A percentile compares a stretch with the other conserved stretches of the same genome.
phyloP scores from a whole-genome alignment of 2,113 vertebrate genomes.

The Corapipo altera region DNA sequence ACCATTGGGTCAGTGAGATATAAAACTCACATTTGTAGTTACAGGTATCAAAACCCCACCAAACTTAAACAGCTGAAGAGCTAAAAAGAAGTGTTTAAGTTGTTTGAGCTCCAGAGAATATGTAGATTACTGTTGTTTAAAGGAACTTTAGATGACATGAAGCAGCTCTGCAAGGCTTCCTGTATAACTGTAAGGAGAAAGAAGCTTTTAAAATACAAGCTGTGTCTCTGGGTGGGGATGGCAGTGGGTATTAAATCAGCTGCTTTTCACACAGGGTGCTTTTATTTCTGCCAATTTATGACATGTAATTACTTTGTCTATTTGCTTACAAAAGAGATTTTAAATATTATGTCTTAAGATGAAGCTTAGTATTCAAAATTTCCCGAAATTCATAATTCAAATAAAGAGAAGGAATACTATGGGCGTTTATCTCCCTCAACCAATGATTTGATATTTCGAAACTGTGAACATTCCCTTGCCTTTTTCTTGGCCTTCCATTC shows the following conservation, averaged over 20 bases:
- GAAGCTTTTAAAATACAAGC: not conserved
- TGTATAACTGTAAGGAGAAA: not conserved
- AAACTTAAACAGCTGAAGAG: not conserved
- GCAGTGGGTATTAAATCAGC: not conserved
- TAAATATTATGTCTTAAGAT: not conserved
- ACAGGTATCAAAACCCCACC: not conserved
- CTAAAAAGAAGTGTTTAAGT: not conserved
- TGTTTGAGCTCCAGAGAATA: not conserved
- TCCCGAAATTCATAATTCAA: not conserved
- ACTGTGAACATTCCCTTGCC: not conserved
- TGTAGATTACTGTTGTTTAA: not conserved
- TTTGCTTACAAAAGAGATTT: not conserved
- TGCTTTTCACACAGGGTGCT: not conserved
- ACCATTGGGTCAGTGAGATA: not conserved
- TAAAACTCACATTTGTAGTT: not conserved
- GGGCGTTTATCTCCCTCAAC: not conserved
- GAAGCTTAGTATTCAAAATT: not conserved
- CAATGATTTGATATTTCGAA: not conserved
- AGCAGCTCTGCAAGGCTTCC: not conserved
- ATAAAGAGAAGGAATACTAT: not conserved
- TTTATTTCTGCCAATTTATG: not conserved
- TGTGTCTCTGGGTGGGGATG: not conserved
- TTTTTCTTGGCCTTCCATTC: not conserved
- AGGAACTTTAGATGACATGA: accelerated
- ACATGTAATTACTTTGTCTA: not conserved